Percentiles rank a stretch among this genome's conserved stretches.
phyloP scores from a whole-genome alignment of 2,113 vertebrate genomes.

The Cygnus atratus region DNA sequence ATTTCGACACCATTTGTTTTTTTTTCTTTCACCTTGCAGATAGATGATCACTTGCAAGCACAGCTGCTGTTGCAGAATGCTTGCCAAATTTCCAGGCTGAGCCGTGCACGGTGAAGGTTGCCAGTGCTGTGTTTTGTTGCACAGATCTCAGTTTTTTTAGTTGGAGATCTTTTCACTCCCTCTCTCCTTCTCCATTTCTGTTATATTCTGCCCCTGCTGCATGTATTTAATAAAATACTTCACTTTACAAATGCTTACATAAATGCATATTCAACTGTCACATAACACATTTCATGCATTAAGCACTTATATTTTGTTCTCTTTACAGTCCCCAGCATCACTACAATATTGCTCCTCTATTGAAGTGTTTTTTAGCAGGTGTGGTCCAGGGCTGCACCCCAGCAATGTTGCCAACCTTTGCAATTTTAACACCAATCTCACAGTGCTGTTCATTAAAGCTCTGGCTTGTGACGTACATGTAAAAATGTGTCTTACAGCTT shows the following conservation, averaged over 20 bases:
- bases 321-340: background rate
- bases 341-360: background rate
- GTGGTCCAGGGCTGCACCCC: background rate
- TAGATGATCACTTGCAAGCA: background rate
- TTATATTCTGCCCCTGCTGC: background rate
- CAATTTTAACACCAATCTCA: background rate
- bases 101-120: accelerated
- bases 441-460: background rate
- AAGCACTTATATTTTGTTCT: background rate
- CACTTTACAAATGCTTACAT: background rate
- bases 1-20: background rate
- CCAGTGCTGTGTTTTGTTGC: background rate
- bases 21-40: background rate
- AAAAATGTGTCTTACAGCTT: background rate
- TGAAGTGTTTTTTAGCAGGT: background rate
- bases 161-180: background rate
- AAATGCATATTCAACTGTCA: background rate
- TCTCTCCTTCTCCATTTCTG: background rate
- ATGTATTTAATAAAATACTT: background rate
- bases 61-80: background rate
- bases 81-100: accelerated
- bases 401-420: background rate
- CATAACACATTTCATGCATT: background rate
- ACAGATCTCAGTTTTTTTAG: background rate
- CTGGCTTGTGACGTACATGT: background rate